phyloP scores from a whole-genome alignment of 1,140 invertebrate species.

The Procambarus clarkii region DNA sequence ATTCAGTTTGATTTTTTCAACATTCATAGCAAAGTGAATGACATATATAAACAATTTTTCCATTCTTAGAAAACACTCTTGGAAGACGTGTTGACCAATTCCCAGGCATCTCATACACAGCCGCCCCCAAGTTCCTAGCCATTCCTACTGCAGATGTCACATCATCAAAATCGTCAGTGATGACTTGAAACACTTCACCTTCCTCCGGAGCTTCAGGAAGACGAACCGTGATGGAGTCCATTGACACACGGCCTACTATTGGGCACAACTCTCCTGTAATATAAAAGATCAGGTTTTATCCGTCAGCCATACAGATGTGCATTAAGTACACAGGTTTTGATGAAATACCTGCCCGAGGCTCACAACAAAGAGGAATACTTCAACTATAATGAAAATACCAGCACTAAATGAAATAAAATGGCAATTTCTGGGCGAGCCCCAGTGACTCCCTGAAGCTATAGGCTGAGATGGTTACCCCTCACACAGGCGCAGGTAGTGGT shows the following conservation, averaged over 20 bases:
- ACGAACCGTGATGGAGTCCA: constrained; percentile 68
- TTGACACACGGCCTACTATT: constrained; percentile 68
- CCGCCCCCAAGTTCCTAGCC: constrained; percentile 50
- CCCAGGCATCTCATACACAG: constrained; percentile 63
- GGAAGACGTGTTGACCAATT: constrained; percentile 67
- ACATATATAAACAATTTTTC: constrained; percentile 48
- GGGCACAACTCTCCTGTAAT: constrained; percentile 63
- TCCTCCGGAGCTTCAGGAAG: constrained; percentile 45
- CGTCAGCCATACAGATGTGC: too few relatives aligned
- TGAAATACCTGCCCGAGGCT: too few relatives aligned
- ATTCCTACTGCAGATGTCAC: constrained; percentile 64
- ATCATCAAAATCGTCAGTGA: constrained; percentile 62
- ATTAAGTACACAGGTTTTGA: too few relatives aligned
- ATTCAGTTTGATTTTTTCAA: not conserved
- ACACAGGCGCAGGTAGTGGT: too few relatives aligned
- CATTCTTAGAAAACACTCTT: constrained; percentile 44
- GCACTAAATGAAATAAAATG: too few relatives aligned
- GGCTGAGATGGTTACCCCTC: too few relatives aligned
- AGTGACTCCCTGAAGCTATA: too few relatives aligned
- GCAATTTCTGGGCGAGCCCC: too few relatives aligned
- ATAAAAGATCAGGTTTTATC: too few relatives aligned
- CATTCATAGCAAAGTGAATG: constrained; percentile 50
- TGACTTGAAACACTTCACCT: constrained; percentile 60
- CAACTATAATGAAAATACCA: too few relatives aligned
- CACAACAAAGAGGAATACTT: too few relatives aligned